phyloP scores from a whole-genome alignment of 2,797 vertebrate species.

The Streptopelia turtur region DNA sequence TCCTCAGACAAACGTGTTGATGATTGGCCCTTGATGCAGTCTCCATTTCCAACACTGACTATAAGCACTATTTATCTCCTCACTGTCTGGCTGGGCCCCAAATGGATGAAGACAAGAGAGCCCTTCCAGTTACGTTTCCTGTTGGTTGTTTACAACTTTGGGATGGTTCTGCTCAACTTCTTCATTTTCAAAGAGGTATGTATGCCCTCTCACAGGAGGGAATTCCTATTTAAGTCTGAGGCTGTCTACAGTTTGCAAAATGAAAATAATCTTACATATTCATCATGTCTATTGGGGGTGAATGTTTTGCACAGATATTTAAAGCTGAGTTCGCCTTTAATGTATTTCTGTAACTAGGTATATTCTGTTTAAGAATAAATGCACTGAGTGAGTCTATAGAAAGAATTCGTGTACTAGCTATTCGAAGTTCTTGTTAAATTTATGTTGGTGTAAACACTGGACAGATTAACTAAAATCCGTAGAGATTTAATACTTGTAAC shows the following conservation, averaged over 20 bases:
- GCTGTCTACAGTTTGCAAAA: not conserved
- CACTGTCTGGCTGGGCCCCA: slow-evolving; percentile 96
- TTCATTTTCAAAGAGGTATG: slow-evolving; percentile 98
- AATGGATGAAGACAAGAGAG: slow-evolving; percentile 96
- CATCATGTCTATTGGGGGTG: not conserved
- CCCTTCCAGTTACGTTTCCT: slow-evolving; percentile 94
- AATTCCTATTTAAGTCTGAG: not conserved
- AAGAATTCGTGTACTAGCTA: not conserved
- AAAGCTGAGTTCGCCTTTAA: not conserved
- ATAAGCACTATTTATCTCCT: slow-evolving; percentile 96
- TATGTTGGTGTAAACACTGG: not conserved
- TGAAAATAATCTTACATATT: not conserved
- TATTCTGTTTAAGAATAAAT: not conserved
- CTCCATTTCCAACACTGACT: slow-evolving; percentile 91
- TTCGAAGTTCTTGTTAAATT: not conserved
- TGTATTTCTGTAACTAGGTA: not conserved
- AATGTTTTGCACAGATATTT: not conserved
- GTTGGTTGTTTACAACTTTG: slow-evolving; percentile 96
- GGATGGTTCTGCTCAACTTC: slow-evolving; percentile 98
- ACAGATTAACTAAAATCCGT: not conserved
- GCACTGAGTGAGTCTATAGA: not conserved
- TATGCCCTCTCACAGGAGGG: not conserved
- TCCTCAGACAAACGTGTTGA: slow-evolving; percentile 93
- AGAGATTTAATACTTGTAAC: not conserved
- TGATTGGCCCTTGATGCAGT: slow-evolving; percentile 97